These are phyloP conservation scores for Chroicocephalus ridibundus DNA, from an alignment of 2,113 vertebrate species.

Conservation along the genomic window DNA sequence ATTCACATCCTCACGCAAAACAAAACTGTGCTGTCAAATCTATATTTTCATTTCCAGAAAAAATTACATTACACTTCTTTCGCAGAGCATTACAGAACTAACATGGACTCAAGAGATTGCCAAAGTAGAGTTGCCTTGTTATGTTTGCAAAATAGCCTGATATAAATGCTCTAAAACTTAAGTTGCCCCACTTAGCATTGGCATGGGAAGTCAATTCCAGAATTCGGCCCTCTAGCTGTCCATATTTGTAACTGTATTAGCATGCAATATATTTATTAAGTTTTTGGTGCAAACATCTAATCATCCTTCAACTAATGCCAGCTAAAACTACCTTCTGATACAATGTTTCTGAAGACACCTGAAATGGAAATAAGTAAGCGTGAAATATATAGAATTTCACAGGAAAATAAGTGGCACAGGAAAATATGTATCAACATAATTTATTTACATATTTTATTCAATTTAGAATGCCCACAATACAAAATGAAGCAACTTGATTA, in stretches of 20 bases:
- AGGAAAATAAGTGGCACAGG: neutral
- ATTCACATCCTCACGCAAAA: slow-evolving; percentile 7
- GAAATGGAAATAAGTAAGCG: neutral
- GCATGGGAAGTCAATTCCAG: neutral
- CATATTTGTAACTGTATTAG: neutral
- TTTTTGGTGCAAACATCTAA: neutral
- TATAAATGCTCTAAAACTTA: neutral
- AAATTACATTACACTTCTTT: neutral
- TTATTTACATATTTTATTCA: neutral
- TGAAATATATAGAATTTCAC: neutral
- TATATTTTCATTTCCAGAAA: neutral
- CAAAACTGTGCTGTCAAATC: neutral
- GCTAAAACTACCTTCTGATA: neutral
- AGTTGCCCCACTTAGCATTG: neutral
- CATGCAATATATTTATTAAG: neutral
- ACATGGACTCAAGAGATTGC: neutral
- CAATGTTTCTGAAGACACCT: neutral
- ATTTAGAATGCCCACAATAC: neutral
- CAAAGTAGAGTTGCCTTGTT: neutral
- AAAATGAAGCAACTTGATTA: neutral
- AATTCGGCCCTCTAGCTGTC: neutral
- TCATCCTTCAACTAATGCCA: neutral
- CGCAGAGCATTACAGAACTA: neutral
- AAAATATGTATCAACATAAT: neutral
- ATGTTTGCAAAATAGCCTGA: neutral